phyloP scores from a whole-genome alignment of 2,113 vertebrate genomes.

The Cyrtonyx montezumae region DNA sequence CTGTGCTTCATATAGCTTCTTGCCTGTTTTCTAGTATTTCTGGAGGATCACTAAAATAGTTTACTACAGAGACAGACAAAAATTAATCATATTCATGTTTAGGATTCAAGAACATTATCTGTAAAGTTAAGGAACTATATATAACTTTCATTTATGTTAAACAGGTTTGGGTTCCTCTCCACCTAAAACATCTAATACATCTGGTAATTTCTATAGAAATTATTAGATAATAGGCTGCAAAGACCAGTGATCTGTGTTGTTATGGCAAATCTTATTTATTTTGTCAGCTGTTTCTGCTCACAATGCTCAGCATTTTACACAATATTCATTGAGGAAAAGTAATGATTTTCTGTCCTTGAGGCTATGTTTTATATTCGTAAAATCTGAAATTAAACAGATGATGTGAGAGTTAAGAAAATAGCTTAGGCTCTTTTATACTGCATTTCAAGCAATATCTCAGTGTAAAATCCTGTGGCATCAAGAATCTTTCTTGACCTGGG shows the following conservation, averaged over 20 bases:
- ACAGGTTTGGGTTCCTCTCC: not conserved
- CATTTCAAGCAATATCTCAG: not conserved
- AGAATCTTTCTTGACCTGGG: not conserved
- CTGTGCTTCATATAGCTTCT: not conserved
- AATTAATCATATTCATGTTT: not conserved
- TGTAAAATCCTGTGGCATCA: not conserved
- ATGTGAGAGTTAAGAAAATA: not conserved
- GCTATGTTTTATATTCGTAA: not conserved
- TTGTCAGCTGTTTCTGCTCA: not conserved
- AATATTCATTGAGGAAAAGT: not conserved
- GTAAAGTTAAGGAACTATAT: not conserved
- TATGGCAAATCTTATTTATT: not conserved
- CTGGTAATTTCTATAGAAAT: not conserved
- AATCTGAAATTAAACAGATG: not conserved
- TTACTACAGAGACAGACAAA: not conserved
- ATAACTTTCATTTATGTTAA: not conserved
- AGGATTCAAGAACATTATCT: not conserved
- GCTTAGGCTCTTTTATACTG: not conserved
- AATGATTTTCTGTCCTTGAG: not conserved
- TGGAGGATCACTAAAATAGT: not conserved
- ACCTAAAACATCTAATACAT: not conserved
- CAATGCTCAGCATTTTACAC: not conserved
- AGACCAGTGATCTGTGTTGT: not conserved
- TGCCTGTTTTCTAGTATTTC: not conserved
- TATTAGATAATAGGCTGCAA: not conserved